Evolutionary conservation across 2,113 vertebrate genomes (phyloP), one percentile per base, ranked within the genome.

Genomic region (Taurulus bubalis): DNA sequence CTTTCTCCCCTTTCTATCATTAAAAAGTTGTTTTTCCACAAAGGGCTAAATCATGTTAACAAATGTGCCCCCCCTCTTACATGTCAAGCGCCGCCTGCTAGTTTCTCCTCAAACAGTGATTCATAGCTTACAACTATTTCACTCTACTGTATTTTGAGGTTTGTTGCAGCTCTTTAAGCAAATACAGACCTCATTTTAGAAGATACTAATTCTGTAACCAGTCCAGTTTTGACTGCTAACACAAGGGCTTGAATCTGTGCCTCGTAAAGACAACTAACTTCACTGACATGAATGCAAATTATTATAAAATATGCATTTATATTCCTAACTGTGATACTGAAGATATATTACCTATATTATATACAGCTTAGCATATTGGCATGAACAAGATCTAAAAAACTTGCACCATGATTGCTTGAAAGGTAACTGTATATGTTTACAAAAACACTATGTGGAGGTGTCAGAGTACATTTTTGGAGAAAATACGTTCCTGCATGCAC

Each of bases 401-500:
- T 83, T 92, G 87, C 84, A 92, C 76, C 74, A 88, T 93, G 73
- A 93, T 86, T 89, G 84, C 85, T 90, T 95, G 70, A 92, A 84
- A 80, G 20, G 85, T 87, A 86, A 89, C 53, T 75, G 58, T 79
- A 55, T 30, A 89, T 88, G 20, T 90, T 94, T 94, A 90, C 51
- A 83, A 89, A 87, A 85, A 88, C 82, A 90, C 77, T 10, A 49
- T 68, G 87, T 86, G 71, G 60, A 68, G 72, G 15, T 83, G 84
- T 90, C 56, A 65, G 83, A 89, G 36, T 62, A 72, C 53, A 78
- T 80, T 83, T 88, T 82, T 90, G 92, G 82, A 64, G 40, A 67
- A 83, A 86, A 85, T 86, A 77, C 38, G 77, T 62, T 93, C 77
- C 85, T 93, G 93, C 95, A 95, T 96, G 92, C 85, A 91, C 92